Conservation (phyloP, 2,113 vertebrate species). For the Illadopsis cleaveri region DNA sequence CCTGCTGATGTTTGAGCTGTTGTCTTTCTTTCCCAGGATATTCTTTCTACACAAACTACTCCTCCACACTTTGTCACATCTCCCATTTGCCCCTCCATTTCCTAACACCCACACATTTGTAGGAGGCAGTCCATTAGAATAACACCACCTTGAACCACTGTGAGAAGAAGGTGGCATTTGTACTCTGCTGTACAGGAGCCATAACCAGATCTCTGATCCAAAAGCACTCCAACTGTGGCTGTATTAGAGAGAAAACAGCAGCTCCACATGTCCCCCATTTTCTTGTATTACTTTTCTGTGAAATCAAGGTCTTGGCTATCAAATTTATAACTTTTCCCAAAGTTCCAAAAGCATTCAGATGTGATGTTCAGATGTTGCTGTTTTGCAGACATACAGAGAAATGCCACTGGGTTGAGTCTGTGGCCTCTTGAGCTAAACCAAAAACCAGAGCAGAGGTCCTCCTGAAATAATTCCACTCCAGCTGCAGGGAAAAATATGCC, state of each 20-base stretch:
- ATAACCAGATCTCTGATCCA: neutral
- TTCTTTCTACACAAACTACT: neutral
- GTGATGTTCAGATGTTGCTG: neutral
- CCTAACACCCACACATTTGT: accelerated
- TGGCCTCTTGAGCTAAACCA: neutral
- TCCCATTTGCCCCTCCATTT: neutral
- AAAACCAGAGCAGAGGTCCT: neutral
- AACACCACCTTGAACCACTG: accelerated
- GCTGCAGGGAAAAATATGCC: neutral
- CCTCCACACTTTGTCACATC: neutral
- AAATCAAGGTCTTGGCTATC: neutral
- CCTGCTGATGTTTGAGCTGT: neutral
- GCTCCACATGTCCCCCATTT: neutral
- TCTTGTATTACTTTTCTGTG: neutral
- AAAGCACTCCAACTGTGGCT: neutral
- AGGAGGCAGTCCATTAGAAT: neutral
- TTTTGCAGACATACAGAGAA: neutral
- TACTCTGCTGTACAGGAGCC: neutral
- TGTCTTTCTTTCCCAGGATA: neutral
- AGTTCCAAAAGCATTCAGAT: accelerated
- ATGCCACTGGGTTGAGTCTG: neutral
- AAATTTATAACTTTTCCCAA: neutral
- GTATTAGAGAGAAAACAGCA: neutral
- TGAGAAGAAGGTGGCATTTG: neutral
- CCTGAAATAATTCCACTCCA: constrained; percentile 1